A percentile compares a stretch with the other conserved stretches of the same genome.
Conservation (phyloP, 2,113 vertebrate genomes). For the Notarius quadriscutis region DNA sequence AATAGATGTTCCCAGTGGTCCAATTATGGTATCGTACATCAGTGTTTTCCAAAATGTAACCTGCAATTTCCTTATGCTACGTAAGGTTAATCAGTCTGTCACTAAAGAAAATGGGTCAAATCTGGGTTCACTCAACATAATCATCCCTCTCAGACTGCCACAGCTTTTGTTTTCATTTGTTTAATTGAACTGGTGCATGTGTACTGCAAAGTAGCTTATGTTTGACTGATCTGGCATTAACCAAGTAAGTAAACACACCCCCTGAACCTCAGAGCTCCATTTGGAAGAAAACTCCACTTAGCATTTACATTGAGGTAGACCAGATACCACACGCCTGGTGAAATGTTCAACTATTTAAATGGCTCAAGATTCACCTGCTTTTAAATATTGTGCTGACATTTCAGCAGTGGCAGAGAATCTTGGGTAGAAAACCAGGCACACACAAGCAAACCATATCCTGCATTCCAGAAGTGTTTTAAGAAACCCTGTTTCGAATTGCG, state of each 20-base stretch:
- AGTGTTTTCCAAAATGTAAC: constrained; percentile 8
- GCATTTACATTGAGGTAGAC: constrained; percentile 32
- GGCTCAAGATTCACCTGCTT: neutral
- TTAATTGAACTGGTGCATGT: neutral
- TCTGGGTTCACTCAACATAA: constrained; percentile 17
- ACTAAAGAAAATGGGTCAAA: neutral
- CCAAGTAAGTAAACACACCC: constrained; percentile 43
- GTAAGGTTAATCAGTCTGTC: constrained; percentile 6
- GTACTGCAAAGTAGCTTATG: neutral
- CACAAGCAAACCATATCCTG: neutral
- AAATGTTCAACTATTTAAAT: neutral
- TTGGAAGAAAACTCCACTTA: constrained; percentile 16
- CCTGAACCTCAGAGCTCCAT: neutral
- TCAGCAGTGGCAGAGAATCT: neutral
- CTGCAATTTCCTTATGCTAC: constrained; percentile 5
- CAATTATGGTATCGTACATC: neutral
- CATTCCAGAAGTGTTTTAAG: neutral
- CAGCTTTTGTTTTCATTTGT: neutral
- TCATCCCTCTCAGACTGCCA: neutral
- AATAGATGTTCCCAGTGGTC: neutral
- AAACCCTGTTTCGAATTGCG: neutral
- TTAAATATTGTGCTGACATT: neutral
- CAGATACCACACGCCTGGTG: constrained; percentile 12
- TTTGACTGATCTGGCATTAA: constrained; percentile 11
- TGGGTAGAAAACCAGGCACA: neutral